These are phyloP conservation scores for Antigone vipio DNA, from an alignment of 2,113 vertebrate species.

Conservation along the genomic window DNA sequence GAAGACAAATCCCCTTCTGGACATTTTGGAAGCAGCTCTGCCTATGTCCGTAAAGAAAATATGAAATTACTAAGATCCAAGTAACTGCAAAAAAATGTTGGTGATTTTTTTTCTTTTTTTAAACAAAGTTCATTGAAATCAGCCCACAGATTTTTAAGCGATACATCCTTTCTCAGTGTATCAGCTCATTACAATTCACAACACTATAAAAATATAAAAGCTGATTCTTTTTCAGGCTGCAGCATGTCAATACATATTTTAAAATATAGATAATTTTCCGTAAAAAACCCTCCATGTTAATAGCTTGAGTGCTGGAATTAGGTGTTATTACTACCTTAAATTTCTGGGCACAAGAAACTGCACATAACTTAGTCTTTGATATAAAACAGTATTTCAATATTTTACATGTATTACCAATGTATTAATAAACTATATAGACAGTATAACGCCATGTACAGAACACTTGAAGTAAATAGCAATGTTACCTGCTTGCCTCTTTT, in stretches of 20 bases:
- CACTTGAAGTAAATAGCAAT: neutral
- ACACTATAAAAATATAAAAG: neutral
- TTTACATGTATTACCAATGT: neutral
- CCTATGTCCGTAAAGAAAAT: neutral
- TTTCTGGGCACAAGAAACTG: neutral
- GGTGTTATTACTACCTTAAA: constrained; percentile 34
- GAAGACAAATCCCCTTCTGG: neutral
- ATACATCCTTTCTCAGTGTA: neutral
- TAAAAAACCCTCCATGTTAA: constrained; percentile 2
- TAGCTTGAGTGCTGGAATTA: constrained; percentile 44
- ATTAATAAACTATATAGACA: neutral
- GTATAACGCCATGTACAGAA: neutral
- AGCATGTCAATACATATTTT: constrained; percentile 11
- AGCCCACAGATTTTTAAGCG: neutral
- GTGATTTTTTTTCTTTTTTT: neutral
- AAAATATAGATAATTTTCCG: constrained; percentile 12
- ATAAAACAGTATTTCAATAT: neutral
- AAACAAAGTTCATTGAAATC: neutral
- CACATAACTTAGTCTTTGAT: constrained; percentile 35
- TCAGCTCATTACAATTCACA: neutral
- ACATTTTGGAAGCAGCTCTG: neutral
- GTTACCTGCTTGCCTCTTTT: neutral
- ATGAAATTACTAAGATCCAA: neutral
- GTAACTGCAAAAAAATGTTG: neutral
- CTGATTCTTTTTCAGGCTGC: neutral